Evolutionary conservation across 2,888 invertebrate species (phyloP).

Genomic region (Spilosoma lubricipeda): DNA sequence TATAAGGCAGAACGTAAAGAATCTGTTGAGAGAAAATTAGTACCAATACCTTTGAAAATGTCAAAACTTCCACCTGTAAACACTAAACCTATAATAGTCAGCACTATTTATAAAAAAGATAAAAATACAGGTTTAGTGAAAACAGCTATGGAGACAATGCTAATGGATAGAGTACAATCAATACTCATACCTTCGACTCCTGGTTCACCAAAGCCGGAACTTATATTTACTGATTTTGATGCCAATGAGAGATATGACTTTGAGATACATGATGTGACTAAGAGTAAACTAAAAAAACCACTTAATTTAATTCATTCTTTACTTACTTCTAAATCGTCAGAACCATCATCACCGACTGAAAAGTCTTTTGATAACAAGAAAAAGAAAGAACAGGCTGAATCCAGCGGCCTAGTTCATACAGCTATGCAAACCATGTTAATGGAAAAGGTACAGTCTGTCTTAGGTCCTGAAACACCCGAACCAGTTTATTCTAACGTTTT

Average conservation of each 20-base stretch:
- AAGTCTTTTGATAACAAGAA: conserved; percentile 33
- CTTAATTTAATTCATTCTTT: conserved; percentile 41
- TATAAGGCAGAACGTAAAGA: conserved; percentile 38
- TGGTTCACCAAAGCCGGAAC: conserved; percentile 32
- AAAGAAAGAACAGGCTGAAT: conserved; percentile 53
- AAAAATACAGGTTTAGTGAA: conserved; percentile 58
- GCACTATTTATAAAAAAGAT: conserved; percentile 31
- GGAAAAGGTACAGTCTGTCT: conserved; percentile 78
- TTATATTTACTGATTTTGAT: conserved; percentile 25
- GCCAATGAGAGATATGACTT: conserved; percentile 13
- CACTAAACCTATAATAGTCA: conserved; percentile 42
- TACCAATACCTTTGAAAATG: conserved; percentile 33
- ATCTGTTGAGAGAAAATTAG: conserved; percentile 37
- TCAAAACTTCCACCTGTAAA: conserved; percentile 33
- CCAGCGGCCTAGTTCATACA: conserved; percentile 75
- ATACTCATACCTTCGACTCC: conserved; percentile 45
- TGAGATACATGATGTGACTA: conserved; percentile 17
- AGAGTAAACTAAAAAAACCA: conserved; percentile 32
- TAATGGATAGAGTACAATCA: conserved; percentile 79
- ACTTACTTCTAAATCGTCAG: conserved; percentile 34
- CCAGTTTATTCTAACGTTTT: conserved; percentile 43
- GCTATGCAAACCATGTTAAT: conserved; percentile 85
- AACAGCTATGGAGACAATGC: conserved; percentile 82
- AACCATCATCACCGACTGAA: conserved; percentile 34
- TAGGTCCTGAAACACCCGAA: conserved; percentile 66